Evolutionary conservation across 1,140 invertebrate genomes (phyloP).

Genomic region (Brachystomella parvula): DNA sequence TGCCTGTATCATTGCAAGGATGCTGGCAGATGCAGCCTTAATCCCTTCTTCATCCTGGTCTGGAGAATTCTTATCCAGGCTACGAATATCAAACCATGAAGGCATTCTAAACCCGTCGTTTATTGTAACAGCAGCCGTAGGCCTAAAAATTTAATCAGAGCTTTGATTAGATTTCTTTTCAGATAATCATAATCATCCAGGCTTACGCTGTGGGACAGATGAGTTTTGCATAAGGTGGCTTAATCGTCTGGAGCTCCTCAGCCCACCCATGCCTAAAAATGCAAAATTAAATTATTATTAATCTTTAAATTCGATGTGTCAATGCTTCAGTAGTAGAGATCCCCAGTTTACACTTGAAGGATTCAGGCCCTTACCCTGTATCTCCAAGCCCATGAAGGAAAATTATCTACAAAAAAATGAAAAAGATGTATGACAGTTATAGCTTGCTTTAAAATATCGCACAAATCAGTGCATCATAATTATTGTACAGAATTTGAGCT

Average conservation of each 20-base stretch:
- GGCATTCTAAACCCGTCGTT: slow-evolving; percentile 91
- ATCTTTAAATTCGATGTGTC: not conserved
- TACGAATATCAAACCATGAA: slow-evolving; percentile 93
- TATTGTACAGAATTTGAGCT: not conserved
- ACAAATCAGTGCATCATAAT: too few species aligned
- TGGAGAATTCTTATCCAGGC: slow-evolving; percentile 64
- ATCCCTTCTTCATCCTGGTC: slow-evolving; percentile 86
- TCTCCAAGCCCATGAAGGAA: slow-evolving; percentile 55
- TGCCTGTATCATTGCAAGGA: slow-evolving; percentile 73
- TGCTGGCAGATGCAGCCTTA: slow-evolving; percentile 61
- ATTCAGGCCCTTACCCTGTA: slow-evolving; percentile 51
- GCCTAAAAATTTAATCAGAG: slow-evolving; percentile 46
- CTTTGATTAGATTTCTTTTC: slow-evolving; percentile 29
- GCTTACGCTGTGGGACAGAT: slow-evolving; percentile 87
- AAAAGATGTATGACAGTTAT: too few species aligned
- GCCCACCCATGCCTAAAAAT: slow-evolving; percentile 84
- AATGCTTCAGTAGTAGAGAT: slow-evolving; percentile 6
- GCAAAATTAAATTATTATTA: not conserved
- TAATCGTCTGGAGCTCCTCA: slow-evolving; percentile 65
- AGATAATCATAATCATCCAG: not conserved
- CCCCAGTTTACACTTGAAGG: too few species aligned
- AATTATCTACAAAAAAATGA: slow-evolving; percentile 47
- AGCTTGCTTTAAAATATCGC: slow-evolving; percentile 3
- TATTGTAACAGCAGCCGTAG: slow-evolving; percentile 80
- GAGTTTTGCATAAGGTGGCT: slow-evolving; percentile 77